A percentile compares a stretch with the other conserved stretches of the same genome.
These are phyloP conservation scores for Strigamia maritima DNA, from an alignment of 2,888 invertebrate species.

Conservation along the genomic window DNA sequence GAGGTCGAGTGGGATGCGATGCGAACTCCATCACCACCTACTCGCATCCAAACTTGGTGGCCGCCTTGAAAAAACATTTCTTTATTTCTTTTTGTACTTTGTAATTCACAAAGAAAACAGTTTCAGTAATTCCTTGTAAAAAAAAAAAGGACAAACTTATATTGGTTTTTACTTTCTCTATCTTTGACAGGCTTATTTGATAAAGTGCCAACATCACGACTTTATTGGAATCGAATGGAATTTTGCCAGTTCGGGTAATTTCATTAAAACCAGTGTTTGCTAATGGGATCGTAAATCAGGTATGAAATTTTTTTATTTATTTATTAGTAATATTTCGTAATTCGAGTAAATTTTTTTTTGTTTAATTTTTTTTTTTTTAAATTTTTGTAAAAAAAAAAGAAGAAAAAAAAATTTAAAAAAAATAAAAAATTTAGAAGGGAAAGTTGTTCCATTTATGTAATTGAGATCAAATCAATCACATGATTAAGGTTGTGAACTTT, in stretches of 20 bases:
- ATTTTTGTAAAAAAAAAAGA: too few species aligned
- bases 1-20: not conserved
- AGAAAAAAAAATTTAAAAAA: too few species aligned
- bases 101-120: not conserved
- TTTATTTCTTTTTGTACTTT: not conserved
- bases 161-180: not conserved
- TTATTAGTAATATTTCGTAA: too few species aligned
- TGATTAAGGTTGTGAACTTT: slow-evolving; percentile 6
- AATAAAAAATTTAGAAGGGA: not conserved
- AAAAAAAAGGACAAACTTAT: not conserved
- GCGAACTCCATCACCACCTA: not conserved
- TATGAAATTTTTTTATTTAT: not conserved
- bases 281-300: not conserved
- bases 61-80: not conserved
- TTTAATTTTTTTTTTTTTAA: too few species aligned
- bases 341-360: too few species aligned
- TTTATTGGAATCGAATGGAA: not conserved
- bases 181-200: not conserved
- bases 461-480: slow-evolving; percentile 27
- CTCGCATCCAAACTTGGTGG: not conserved
- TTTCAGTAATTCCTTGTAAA: too few species aligned
- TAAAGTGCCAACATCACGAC: not conserved
- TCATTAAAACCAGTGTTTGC: not conserved
- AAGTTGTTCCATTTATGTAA: slow-evolving; percentile 20
- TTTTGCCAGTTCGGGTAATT: slow-evolving; percentile 3